Percentiles rank a stretch among this genome's conserved stretches.
Conservation (phyloP, 2,888 invertebrate species). For the Corbicula japonica region DNA sequence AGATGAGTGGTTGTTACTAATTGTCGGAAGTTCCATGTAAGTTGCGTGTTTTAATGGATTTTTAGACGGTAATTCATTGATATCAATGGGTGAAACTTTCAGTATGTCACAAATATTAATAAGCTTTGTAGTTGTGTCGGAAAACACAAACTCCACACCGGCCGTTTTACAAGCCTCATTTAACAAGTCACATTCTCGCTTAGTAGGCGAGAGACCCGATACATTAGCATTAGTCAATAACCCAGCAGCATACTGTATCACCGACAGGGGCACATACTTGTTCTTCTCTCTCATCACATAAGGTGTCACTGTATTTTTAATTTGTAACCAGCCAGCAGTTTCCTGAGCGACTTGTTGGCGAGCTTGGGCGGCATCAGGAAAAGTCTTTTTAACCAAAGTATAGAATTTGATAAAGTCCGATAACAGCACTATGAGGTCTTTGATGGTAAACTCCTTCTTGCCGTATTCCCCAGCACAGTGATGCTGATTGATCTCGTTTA, state of each 20-base stretch:
- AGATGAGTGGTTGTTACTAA: slow-evolving; percentile 1
- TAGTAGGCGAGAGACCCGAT: slow-evolving; percentile 73
- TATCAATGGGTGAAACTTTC: slow-evolving; percentile 72
- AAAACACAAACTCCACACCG: slow-evolving; percentile 83
- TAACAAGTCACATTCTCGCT: slow-evolving; percentile 81
- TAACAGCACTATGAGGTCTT: slow-evolving; percentile 95
- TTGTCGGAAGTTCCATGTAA: slow-evolving; percentile 78
- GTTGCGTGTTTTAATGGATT: slow-evolving; percentile 84
- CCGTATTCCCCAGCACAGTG: slow-evolving; percentile 97
- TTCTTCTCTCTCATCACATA: slow-evolving; percentile 92
- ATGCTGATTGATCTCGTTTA: slow-evolving; percentile 96
- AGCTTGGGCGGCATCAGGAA: slow-evolving; percentile 73
- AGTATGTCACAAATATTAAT: slow-evolving; percentile 78
- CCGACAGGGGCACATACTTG: slow-evolving; percentile 93
- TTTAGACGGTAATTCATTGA: slow-evolving; percentile 81
- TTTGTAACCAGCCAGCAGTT: slow-evolving; percentile 82
- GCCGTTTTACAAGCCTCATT: slow-evolving; percentile 82
- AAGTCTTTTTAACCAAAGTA: slow-evolving; percentile 90
- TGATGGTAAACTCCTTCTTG: slow-evolving; percentile 93
- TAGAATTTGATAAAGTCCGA: slow-evolving; percentile 95
- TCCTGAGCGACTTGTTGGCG: slow-evolving; percentile 28
- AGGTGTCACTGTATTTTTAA: slow-evolving; percentile 96
- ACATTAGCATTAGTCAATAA: slow-evolving; percentile 74
- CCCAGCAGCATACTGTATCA: slow-evolving; percentile 84
- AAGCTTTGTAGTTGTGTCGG: slow-evolving; percentile 81